Percentiles rank a stretch among this genome's conserved stretches.
These are phyloP conservation scores for Nibea coibor DNA, from an alignment of 2,113 vertebrate genomes.

Conservation along the genomic window DNA sequence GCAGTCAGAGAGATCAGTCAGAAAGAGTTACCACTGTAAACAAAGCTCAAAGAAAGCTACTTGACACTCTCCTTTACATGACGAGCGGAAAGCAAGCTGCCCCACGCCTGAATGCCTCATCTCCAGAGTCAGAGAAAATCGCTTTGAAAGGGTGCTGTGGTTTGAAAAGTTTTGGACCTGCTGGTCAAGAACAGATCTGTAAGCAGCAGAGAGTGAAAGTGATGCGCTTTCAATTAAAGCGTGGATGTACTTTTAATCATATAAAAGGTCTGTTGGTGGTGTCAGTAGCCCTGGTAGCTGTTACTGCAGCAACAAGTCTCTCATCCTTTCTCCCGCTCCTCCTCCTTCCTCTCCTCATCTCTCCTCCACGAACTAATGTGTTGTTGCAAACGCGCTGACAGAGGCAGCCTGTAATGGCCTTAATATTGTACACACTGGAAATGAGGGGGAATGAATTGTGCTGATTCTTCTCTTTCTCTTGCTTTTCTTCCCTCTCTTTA, in stretches of 20 bases:
- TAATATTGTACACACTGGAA: constrained; percentile 75
- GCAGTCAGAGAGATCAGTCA: background rate
- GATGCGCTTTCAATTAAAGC: background rate
- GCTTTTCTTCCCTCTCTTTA: constrained; percentile 34
- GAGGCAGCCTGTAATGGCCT: constrained; percentile 79
- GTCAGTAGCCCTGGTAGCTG: constrained; percentile 51
- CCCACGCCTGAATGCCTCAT: background rate
- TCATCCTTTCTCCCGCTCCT: constrained; percentile 23
- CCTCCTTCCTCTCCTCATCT: constrained; percentile 33
- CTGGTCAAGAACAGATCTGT: background rate
- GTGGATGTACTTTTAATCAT: too few relatives aligned
- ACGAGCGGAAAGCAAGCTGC: background rate
- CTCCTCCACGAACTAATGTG: constrained; percentile 78
- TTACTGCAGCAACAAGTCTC: constrained; percentile 70
- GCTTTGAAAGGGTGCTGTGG: too few relatives aligned
- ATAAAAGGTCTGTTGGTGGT: constrained; percentile 6
- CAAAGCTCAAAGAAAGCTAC: background rate
- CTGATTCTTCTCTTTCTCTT: constrained; percentile 82
- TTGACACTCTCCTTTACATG: background rate
- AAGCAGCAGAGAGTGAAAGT: background rate
- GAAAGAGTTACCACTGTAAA: background rate
- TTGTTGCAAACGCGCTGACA: constrained; percentile 84
- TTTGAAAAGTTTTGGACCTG: too few relatives aligned
- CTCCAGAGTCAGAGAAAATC: too few relatives aligned
- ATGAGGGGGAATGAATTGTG: constrained; percentile 82